These are phyloP conservation scores for Amblyteles armatorius DNA, from an alignment of 2,888 invertebrate genomes.

Conservation along the genomic window DNA sequence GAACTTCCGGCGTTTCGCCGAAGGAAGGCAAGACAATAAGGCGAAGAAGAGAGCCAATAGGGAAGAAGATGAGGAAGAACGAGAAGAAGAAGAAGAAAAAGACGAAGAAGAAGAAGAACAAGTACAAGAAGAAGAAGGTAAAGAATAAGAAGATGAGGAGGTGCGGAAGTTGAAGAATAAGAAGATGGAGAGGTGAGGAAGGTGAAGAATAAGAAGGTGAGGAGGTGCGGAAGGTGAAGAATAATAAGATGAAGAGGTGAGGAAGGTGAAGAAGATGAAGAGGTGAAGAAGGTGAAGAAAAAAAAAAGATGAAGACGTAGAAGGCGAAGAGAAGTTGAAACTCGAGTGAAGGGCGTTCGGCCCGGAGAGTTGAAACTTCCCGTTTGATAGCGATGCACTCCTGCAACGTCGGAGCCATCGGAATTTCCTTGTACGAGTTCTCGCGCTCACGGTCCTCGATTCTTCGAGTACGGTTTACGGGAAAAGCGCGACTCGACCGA, in stretches of 20 bases:
- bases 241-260: neutral
- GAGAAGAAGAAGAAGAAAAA: neutral
- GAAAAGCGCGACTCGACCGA: neutral
- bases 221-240: neutral
- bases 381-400: conserved; percentile 6
- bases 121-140: neutral
- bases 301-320: neutral
- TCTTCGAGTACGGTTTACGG: conserved; percentile 5
- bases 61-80: neutral
- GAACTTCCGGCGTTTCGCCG: conserved; percentile 27
- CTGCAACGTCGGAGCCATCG: conserved; percentile 32
- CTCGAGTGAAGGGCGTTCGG: conserved; percentile 12
- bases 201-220: too few relatives aligned
- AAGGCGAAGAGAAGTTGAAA: neutral
- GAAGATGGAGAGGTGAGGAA: too few relatives aligned
- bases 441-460: conserved; percentile 45
- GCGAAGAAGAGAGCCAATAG: neutral
- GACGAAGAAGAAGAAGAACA: neutral
- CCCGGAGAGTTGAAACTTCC: conserved; percentile 1
- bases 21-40: neutral
- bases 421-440: conserved; percentile 47
- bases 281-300: neutral
- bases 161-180: neutral
- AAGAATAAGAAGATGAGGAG: too few relatives aligned
- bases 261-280: neutral